Percentiles rank a stretch among this genome's conserved stretches.
Evolutionary conservation across 1,140 invertebrate species (phyloP).

Genomic region (Matsumurasca onukii): DNA sequence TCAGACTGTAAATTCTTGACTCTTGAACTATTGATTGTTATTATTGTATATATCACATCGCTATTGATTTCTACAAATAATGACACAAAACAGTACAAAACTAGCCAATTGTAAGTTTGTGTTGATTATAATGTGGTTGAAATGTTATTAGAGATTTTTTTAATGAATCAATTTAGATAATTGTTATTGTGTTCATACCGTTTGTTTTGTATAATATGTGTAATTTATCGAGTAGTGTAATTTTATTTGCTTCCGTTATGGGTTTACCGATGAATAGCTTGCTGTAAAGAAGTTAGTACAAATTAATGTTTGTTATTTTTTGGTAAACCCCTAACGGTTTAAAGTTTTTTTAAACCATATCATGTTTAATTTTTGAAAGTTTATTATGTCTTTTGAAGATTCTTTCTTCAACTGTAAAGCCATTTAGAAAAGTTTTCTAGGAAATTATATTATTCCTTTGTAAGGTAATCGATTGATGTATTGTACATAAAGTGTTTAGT

Average conservation of each 20-base stretch:
- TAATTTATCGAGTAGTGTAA: neutral
- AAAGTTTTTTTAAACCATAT: neutral
- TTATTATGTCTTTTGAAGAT: neutral
- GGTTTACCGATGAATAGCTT: too few species aligned
- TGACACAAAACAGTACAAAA: constrained; percentile 10
- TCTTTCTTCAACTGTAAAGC: neutral
- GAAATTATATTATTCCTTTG: neutral
- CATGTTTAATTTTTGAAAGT: neutral
- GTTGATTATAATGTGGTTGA: neutral
- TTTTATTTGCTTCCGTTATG: too few species aligned
- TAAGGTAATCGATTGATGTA: neutral
- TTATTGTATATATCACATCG: constrained; percentile 16
- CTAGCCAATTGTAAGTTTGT: constrained; percentile 11
- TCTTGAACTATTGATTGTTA: constrained; percentile 2
- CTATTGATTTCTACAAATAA: constrained; percentile 2
- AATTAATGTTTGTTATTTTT: too few species aligned
- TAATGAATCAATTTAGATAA: constrained; percentile 19
- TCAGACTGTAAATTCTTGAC: constrained; percentile 14
- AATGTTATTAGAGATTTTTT: constrained; percentile 18
- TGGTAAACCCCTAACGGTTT: neutral
- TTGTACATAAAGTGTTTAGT: constrained; percentile 20
- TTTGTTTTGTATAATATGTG: neutral
- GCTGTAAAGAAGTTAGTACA: too few species aligned
- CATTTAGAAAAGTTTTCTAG: neutral
- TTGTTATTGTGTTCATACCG: constrained; percentile 13